phyloP scores from a whole-genome alignment of 2,113 vertebrate species.

The Mobula hypostoma region DNA sequence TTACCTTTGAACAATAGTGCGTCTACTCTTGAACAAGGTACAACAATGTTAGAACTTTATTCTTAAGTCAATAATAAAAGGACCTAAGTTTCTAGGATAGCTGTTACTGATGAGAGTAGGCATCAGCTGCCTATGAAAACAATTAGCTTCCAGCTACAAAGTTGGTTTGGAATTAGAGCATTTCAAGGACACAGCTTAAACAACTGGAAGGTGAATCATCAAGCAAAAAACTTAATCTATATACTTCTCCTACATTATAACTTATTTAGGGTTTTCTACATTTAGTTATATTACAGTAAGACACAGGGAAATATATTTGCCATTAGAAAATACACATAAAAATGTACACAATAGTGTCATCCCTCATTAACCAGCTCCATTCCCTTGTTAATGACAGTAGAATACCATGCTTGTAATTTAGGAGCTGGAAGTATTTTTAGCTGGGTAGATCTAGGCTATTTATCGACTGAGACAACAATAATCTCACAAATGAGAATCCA shows the following conservation, averaged over 20 bases:
- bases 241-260: not conserved
- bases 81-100: not conserved
- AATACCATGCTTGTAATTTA: not conserved
- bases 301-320: not conserved
- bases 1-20: not conserved
- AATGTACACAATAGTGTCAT: not conserved
- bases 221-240: not conserved
- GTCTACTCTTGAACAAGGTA: not conserved
- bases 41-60: not conserved
- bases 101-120: not conserved
- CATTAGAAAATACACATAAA: not conserved
- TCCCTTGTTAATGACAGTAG: not conserved
- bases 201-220: not conserved
- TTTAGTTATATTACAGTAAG: not conserved
- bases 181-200: constrained; percentile 5
- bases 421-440: not conserved
- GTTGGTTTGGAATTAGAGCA: not conserved
- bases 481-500: not conserved
- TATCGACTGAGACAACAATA: not conserved
- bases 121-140: not conserved
- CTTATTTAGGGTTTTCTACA: not conserved
- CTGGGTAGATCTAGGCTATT: not conserved
- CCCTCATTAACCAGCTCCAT: not conserved
- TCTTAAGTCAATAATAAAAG: not conserved
- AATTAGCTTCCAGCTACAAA: not conserved